A percentile compares a stretch with the other conserved stretches of the same genome.
These are phyloP conservation scores for Stictonetta naevosa DNA, from an alignment of 2,113 vertebrate genomes.

Conservation along the genomic window DNA sequence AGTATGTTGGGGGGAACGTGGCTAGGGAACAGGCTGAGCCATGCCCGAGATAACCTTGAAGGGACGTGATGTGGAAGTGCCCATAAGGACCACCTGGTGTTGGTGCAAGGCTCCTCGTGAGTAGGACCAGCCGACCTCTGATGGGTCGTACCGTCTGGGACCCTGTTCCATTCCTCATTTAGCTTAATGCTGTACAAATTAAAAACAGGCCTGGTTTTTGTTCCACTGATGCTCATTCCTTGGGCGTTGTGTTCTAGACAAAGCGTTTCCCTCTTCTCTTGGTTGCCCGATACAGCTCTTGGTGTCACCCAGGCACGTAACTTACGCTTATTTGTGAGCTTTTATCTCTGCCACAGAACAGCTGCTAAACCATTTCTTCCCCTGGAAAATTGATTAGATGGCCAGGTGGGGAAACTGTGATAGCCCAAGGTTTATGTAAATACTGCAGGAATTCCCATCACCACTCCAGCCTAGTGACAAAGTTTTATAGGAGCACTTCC, in stretches of 20 bases:
- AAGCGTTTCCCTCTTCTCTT: background rate
- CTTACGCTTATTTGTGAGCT: background rate
- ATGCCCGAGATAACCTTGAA: background rate
- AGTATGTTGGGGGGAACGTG: fast-evolving
- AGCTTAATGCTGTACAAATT: background rate
- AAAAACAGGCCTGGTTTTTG: background rate
- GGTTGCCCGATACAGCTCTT: background rate
- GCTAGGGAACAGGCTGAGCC: fast-evolving
- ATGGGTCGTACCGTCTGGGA: background rate
- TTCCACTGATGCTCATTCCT: background rate
- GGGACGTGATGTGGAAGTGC: background rate
- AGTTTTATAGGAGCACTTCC: background rate
- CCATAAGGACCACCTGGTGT: fast-evolving
- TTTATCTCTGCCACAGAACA: background rate
- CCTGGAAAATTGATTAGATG: background rate
- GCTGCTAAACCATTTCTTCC: background rate
- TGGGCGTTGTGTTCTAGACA: background rate
- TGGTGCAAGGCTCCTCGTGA: background rate
- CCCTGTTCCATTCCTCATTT: background rate
- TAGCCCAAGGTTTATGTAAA: background rate
- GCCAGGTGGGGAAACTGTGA: background rate
- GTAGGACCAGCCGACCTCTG: background rate
- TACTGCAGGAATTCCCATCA: background rate
- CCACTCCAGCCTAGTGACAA: background rate
- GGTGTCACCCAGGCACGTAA: background rate